Evolutionary conservation across 2,888 invertebrate species (phyloP).

Genomic region (Stenodera caucasica): DNA sequence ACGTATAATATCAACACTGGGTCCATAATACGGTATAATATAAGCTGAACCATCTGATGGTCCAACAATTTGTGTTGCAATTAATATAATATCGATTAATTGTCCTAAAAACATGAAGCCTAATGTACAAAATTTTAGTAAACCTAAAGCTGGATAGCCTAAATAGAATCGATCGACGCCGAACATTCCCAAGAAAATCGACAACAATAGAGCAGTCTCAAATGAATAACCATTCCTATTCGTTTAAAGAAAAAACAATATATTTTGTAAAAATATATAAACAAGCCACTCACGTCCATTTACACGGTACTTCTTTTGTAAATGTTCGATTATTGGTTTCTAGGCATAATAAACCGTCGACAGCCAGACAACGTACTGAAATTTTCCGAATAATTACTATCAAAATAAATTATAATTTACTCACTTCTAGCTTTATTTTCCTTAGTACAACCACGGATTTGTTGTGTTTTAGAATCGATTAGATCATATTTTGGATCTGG

Average conservation of each 20-base stretch:
- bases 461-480: constrained; percentile 89
- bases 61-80: constrained; percentile 90
- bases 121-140: constrained; percentile 92
- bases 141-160: constrained; percentile 95
- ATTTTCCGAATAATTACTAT: constrained; percentile 13
- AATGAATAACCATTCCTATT: constrained; percentile 94
- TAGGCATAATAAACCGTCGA: constrained; percentile 78
- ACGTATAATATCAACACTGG: constrained; percentile 76
- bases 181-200: constrained; percentile 97
- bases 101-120: constrained; percentile 97
- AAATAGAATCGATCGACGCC: constrained; percentile 96
- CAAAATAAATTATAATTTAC: background rate
- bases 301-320: constrained; percentile 80
- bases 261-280: background rate
- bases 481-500: constrained; percentile 74
- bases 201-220: constrained; percentile 88
- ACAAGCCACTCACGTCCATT: constrained; percentile 83
- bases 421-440: constrained; percentile 80
- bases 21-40: constrained; percentile 91
- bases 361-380: constrained; percentile 80
- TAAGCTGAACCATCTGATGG: constrained; percentile 95
- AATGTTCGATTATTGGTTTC: constrained; percentile 81
- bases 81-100: constrained; percentile 90
- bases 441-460: constrained; percentile 75
- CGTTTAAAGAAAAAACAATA: too few relatives aligned